Evolutionary conservation across 2,113 vertebrate genomes (phyloP).

Genomic region (Labrus mixtus): DNA sequence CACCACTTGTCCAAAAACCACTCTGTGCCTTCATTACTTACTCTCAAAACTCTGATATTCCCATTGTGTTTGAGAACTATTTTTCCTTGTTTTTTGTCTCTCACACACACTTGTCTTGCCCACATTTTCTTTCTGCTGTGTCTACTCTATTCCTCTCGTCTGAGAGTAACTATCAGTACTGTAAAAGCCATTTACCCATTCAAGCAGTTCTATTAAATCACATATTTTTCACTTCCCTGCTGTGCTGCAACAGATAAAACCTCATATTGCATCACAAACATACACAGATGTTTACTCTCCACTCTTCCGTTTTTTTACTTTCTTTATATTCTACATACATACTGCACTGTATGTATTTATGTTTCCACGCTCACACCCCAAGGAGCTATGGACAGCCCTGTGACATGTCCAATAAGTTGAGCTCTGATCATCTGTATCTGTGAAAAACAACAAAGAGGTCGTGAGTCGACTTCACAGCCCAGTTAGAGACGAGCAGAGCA

Average conservation of each 20-base stretch:
- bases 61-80: too few relatives aligned
- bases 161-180: slow-evolving; percentile 10
- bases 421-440: slow-evolving; percentile 15
- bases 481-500: slow-evolving; percentile 32
- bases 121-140: slow-evolving; percentile 1
- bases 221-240: background rate
- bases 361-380: background rate
- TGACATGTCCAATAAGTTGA: slow-evolving; percentile 30
- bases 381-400: background rate
- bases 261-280: slow-evolving; percentile 9
- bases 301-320: background rate
- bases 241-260: slow-evolving; percentile 17
- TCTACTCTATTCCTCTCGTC: background rate
- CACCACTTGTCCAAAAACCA: background rate
- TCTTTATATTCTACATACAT: background rate
- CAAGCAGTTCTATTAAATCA: slow-evolving; percentile 12
- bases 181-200: slow-evolving; percentile 14
- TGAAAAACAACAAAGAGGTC: background rate
- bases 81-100: background rate
- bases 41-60: background rate
- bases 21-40: background rate
- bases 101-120: slow-evolving; percentile 1
- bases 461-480: slow-evolving; percentile 24
- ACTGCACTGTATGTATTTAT: background rate
- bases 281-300: background rate